Evolutionary conservation across 2,113 vertebrate genomes (phyloP), one percentile per base, ranked within the genome.

Genomic region (Mellivora capensis): DNA sequence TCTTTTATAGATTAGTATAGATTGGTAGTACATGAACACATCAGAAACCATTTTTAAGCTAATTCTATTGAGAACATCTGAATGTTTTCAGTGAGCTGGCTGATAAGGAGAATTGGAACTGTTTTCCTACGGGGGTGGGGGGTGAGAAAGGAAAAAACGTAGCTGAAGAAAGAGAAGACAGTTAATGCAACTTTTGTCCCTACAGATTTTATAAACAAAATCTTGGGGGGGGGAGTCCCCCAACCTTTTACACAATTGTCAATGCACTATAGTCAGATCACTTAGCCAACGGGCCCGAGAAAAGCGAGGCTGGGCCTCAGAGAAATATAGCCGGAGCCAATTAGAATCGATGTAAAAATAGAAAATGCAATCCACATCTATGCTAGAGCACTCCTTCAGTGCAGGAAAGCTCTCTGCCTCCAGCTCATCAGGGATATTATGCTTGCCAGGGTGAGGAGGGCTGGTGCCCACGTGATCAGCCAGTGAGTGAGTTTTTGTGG

Each of bases 281-380:
- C 39, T 95, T 96, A 94, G 59, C 49, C 44, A 67, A 74, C 85
- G 6, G 59, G 57, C 29, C 84, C 84, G 25, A 80, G 90, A 93
- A 90, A 90, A 54, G 44, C 88, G 12, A 90, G 76, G 64, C 49
- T 69, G 37, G 47, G 37, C 59, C 91, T 76, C 2, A 6, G 34
- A 8, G 34, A 92, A 97, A 82, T 85, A 86, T 2, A 44, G 64
- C 39, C 15, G 34, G 39, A 47, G 89, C 88, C 91, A 91, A 91
- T 89, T 82, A 94, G 88, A 93, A 85, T 14, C 5, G 42, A 94
- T 85, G 37, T 52, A 88, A 93, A 97, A 97, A 97, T 69, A 91
- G 93, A 90, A 94, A 90, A 88, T 67, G 67, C 77, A 96, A 47
- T 69, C 81, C 77, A 34, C 67, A 29, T 61, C 71, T 72, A 61